Evolutionary conservation across 2,797 vertebrate genomes (phyloP).

Genomic region (Todus mexicanus): DNA sequence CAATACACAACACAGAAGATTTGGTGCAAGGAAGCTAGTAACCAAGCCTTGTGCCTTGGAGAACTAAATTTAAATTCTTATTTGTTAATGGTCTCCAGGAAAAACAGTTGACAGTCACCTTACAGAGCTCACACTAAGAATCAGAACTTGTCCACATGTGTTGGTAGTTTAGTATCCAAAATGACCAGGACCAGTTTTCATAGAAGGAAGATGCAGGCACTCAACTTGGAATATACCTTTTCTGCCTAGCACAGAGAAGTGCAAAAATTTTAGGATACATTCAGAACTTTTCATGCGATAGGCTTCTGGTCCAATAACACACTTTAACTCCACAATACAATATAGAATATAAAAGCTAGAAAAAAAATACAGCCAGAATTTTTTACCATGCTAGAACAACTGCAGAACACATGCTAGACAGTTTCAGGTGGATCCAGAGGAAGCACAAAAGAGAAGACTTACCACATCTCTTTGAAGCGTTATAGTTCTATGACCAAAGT

Average conservation of each 20-base stretch:
- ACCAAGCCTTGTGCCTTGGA: neutral
- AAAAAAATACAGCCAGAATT: neutral
- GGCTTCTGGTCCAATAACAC: neutral
- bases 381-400: neutral
- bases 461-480: neutral
- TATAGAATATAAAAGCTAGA: neutral
- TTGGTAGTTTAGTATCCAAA: neutral
- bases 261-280: neutral
- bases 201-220: accelerated
- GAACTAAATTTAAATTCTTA: neutral
- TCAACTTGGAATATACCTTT: neutral
- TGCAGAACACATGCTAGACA: neutral
- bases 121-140: neutral
- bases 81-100: neutral
- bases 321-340: neutral
- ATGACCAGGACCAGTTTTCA: neutral
- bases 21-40: neutral
- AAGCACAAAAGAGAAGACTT: neutral
- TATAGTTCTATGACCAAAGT: neutral
- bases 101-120: neutral
- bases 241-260: neutral
- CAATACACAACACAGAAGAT: neutral
- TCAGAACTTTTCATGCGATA: neutral
- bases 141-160: accelerated
- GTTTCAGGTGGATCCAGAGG: neutral